Conservation (phyloP, 2,888 invertebrate genomes). For the Achlya flavicornis region DNA sequence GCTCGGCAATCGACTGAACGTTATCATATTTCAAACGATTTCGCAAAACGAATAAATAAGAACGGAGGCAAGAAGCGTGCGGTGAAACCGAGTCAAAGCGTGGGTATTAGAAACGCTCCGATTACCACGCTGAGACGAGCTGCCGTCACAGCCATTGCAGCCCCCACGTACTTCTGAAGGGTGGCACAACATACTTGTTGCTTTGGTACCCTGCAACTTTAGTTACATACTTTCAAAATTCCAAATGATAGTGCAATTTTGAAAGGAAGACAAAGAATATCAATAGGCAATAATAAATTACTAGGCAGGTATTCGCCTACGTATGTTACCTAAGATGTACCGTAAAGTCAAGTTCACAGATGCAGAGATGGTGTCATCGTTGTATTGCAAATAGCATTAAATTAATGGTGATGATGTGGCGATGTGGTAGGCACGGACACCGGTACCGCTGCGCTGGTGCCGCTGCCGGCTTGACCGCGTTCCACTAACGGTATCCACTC, state of each 20-base stretch:
- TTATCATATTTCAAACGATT: constrained; percentile 83
- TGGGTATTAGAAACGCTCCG: constrained; percentile 84
- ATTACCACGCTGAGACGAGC: constrained; percentile 73
- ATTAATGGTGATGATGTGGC: constrained; percentile 56
- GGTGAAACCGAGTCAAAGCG: constrained; percentile 82
- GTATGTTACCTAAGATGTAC: neutral
- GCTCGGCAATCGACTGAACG: constrained; percentile 71
- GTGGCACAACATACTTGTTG: constrained; percentile 10
- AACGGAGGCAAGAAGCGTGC: constrained; percentile 82
- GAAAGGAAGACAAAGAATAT: neutral
- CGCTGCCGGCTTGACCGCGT: constrained; percentile 78
- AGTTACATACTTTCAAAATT: neutral
- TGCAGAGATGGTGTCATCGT: constrained; percentile 1
- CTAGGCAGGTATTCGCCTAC: neutral
- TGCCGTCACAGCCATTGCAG: constrained; percentile 42
- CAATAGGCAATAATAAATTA: no score
- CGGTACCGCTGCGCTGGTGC: constrained; percentile 51
- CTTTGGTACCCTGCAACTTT: neutral
- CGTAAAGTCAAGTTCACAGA: neutral
- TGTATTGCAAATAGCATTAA: constrained; percentile 31
- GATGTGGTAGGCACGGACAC: constrained; percentile 56
- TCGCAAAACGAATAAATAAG: constrained; percentile 82
- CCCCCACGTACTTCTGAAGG: constrained; percentile 22
- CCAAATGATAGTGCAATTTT: neutral
- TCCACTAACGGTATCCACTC: constrained; percentile 81